These are phyloP conservation scores for Dermolepida albohirtum DNA, from an alignment of 2,888 invertebrate genomes.

Conservation along the genomic window DNA sequence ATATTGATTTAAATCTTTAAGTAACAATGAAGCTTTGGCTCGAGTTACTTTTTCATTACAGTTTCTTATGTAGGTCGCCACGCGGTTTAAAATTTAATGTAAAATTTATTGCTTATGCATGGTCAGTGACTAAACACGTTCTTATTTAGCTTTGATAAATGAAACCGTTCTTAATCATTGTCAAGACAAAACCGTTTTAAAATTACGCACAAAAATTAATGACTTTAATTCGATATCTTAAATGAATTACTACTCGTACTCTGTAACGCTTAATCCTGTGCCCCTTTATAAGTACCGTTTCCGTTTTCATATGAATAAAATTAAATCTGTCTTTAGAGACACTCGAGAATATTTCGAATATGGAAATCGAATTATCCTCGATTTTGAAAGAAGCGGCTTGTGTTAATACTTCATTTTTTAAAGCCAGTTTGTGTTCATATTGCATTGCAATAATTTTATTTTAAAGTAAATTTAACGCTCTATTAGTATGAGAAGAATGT, in stretches of 20 bases:
- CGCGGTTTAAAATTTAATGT: slow-evolving; percentile 49
- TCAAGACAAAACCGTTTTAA: slow-evolving; percentile 39
- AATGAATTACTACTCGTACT: slow-evolving; percentile 17
- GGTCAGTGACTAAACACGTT: slow-evolving; percentile 48
- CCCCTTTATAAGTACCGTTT: slow-evolving; percentile 24
- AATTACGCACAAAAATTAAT: slow-evolving; percentile 37
- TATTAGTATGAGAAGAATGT: too few relatives aligned
- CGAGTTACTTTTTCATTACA: slow-evolving; percentile 27
- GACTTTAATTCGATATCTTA: slow-evolving; percentile 31
- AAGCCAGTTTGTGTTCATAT: too few relatives aligned
- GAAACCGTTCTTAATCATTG: slow-evolving; percentile 36
- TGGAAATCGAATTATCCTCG: too few relatives aligned
- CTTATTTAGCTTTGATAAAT: slow-evolving; percentile 39
- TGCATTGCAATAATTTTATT: too few relatives aligned
- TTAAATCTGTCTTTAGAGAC: too few relatives aligned
- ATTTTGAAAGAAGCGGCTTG: too few relatives aligned
- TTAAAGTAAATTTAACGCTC: too few relatives aligned
- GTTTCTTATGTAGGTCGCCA: slow-evolving; percentile 56
- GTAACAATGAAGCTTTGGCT: slow-evolving; percentile 2
- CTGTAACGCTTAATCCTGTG: slow-evolving; percentile 2
- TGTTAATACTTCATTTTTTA: too few relatives aligned
- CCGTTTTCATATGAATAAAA: slow-evolving; percentile 1
- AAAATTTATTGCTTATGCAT: slow-evolving; percentile 48
- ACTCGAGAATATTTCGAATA: too few relatives aligned
- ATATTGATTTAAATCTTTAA: too few relatives aligned